Percentiles rank a stretch among this genome's conserved stretches.
Evolutionary conservation across 2,888 invertebrate species (phyloP).

Genomic region (Phyllotreta cruciferae): DNA sequence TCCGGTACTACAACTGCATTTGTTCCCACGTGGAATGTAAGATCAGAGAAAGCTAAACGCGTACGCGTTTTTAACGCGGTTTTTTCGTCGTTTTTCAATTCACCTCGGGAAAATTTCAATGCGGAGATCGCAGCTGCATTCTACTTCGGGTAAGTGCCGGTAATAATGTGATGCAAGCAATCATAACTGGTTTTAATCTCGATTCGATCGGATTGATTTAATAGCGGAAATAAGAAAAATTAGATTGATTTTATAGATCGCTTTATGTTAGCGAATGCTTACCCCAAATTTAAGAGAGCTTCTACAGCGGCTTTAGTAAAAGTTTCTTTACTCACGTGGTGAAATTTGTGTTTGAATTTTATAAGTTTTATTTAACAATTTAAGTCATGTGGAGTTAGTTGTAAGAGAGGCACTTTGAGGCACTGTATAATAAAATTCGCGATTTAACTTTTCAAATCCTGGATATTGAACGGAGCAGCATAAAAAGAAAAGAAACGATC

Average conservation of each 20-base stretch:
- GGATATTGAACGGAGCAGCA: slow-evolving; percentile 4
- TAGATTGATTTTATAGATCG: too few relatives aligned
- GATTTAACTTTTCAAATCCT: slow-evolving; percentile 11
- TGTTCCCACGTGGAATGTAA: slow-evolving; percentile 34
- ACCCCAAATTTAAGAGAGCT: too few relatives aligned
- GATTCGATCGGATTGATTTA: too few relatives aligned
- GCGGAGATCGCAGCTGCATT: slow-evolving; percentile 20
- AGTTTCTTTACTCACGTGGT: too few relatives aligned
- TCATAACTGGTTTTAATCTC: too few relatives aligned
- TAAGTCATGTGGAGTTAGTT: too few relatives aligned
- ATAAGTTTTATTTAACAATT: too few relatives aligned
- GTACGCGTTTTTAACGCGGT: slow-evolving; percentile 21
- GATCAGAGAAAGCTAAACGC: slow-evolving; percentile 40
- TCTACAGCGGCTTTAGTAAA: too few relatives aligned
- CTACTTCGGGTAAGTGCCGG: not conserved
- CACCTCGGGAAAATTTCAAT: slow-evolving; percentile 14
- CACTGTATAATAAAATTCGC: not conserved
- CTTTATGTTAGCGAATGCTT: too few relatives aligned
- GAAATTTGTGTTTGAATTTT: too few relatives aligned
- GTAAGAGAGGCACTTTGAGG: not conserved
- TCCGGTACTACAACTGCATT: slow-evolving; percentile 29
- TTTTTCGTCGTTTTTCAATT: slow-evolving; percentile 18
- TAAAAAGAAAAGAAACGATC: slow-evolving; percentile 23
- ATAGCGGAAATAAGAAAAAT: too few relatives aligned
- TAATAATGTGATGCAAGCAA: too few relatives aligned